Conservation (phyloP, 2,797 vertebrate genomes). For the Malacoctenus gilli region DNA sequence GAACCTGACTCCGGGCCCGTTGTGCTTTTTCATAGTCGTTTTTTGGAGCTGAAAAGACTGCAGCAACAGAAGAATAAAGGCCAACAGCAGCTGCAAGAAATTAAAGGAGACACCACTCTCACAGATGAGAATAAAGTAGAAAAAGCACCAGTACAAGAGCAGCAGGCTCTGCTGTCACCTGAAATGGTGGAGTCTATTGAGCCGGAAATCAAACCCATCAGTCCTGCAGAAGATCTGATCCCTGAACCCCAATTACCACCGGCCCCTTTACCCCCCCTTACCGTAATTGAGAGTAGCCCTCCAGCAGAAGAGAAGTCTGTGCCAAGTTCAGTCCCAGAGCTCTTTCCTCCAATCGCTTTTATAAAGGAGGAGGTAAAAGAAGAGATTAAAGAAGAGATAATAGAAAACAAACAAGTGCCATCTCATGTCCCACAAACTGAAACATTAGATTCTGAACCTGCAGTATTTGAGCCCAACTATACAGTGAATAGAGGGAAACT, state of each 20-base stretch:
- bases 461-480: conserved; percentile 63
- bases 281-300: conserved; percentile 65
- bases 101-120: conserved; percentile 63
- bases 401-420: conserved; percentile 57
- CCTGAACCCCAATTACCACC: conserved; percentile 48
- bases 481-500: conserved; percentile 50
- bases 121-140: conserved; percentile 61
- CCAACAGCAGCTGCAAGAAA: conserved; percentile 85
- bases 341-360: conserved; percentile 16
- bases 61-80: conserved; percentile 95
- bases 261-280: conserved; percentile 30
- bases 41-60: conserved; percentile 88
- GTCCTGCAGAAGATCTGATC: conserved; percentile 66
- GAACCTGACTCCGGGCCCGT: conserved; percentile 87
- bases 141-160: conserved; percentile 81
- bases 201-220: conserved; percentile 83
- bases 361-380: conserved; percentile 64
- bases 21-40: conserved; percentile 95
- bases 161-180: conserved; percentile 62
- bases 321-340: conserved; percentile 38
- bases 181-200: conserved; percentile 77
- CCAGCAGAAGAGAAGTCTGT: conserved; percentile 61
- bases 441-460: conserved; percentile 50
- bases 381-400: conserved; percentile 63
- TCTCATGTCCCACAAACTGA: conserved; percentile 41